Evolutionary conservation across 2,888 invertebrate species (phyloP).

Genomic region (Griposia aprilina): DNA sequence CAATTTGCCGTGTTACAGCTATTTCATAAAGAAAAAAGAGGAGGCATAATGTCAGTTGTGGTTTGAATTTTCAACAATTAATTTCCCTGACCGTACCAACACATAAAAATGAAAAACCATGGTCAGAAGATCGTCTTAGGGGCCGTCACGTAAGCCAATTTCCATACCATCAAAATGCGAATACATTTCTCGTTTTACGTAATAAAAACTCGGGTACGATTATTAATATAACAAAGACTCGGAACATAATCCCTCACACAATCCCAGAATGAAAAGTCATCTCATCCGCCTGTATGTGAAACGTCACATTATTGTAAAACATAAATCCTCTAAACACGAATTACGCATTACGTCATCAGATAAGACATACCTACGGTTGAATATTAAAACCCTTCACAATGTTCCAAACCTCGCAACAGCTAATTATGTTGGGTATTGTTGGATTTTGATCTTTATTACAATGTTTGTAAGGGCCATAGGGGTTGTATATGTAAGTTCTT

Average conservation of each 20-base stretch:
- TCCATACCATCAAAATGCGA: not conserved
- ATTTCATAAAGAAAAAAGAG: not conserved
- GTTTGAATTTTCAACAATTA: not conserved
- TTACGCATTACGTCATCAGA: constrained; percentile 62
- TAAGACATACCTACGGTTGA: constrained; percentile 57
- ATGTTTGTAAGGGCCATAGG: constrained; percentile 27
- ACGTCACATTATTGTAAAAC: constrained; percentile 57
- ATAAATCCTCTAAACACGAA: constrained; percentile 56
- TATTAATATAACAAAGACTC: constrained; percentile 1
- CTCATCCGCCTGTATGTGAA: constrained; percentile 29
- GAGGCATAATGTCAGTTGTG: not conserved
- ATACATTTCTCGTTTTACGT: not conserved
- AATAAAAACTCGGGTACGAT: not conserved
- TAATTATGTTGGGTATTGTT: constrained; percentile 46
- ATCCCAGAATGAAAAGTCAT: constrained; percentile 34
- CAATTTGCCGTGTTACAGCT: not conserved
- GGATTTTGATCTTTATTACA: constrained; percentile 45
- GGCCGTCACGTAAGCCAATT: not conserved
- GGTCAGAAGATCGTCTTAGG: not conserved
- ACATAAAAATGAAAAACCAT: not conserved
- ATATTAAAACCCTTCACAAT: constrained; percentile 63
- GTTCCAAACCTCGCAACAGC: constrained; percentile 49
- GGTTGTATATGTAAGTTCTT: constrained; percentile 36
- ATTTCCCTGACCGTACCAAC: not conserved
- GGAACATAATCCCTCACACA: constrained; percentile 23